These are phyloP conservation scores for Leucosticte australis DNA, from an alignment of 2,113 vertebrate species.

Conservation along the genomic window DNA sequence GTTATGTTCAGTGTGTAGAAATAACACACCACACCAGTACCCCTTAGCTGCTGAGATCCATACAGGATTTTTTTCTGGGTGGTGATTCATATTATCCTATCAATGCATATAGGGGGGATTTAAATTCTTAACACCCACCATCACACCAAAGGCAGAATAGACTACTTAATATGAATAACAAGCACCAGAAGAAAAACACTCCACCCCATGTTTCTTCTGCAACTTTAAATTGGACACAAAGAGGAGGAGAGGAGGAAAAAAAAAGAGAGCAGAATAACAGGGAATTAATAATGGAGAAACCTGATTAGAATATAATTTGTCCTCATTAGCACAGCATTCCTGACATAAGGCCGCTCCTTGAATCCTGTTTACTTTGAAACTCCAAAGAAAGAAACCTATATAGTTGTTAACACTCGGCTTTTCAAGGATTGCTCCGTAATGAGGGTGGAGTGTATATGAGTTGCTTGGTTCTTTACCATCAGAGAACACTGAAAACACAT, in stretches of 20 bases:
- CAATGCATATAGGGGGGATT: constrained; percentile 53
- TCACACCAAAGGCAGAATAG: constrained; percentile 57
- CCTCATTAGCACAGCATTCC: constrained; percentile 75
- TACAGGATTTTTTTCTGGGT: constrained; percentile 49
- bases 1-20: not conserved
- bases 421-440: constrained; percentile 60
- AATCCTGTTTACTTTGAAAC: constrained; percentile 77
- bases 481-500: constrained; percentile 59
- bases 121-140: constrained; percentile 70
- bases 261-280: constrained; percentile 63
- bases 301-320: constrained; percentile 79
- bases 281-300: constrained; percentile 74
- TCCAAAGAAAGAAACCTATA: constrained; percentile 73
- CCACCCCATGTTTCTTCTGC: constrained; percentile 69
- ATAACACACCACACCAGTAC: not conserved
- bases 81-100: constrained; percentile 53
- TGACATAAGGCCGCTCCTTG: constrained; percentile 70
- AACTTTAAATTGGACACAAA: constrained; percentile 73
- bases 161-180: constrained; percentile 72
- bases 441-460: constrained; percentile 57
- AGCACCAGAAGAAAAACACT: constrained; percentile 67
- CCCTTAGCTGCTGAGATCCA: not conserved
- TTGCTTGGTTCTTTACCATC: constrained; percentile 59
- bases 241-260: not conserved
- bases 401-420: constrained; percentile 67